Evolutionary conservation across 2,113 vertebrate genomes (phyloP), one percentile per base, ranked within the genome.

Genomic region (Sialia sialis): DNA sequence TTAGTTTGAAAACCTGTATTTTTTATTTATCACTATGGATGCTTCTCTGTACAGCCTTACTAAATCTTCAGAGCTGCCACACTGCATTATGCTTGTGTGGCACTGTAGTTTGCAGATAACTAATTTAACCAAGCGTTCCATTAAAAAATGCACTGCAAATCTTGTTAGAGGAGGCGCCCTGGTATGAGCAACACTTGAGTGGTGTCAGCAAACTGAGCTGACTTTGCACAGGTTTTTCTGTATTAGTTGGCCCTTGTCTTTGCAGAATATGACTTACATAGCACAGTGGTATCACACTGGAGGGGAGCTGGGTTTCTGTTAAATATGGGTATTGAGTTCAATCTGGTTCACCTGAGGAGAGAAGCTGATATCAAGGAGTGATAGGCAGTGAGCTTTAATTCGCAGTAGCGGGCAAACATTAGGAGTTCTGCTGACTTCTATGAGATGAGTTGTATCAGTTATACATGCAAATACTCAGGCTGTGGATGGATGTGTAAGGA

Each of bases 11-110:
- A 93, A 79, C 75, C 56, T 89, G 54, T 86, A 27, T 91, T 93
- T 86, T 95, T 94, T 91, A 93, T 95, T 94, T 95, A 93, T 91
- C 19, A 6, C 36, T 49, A 44, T 58, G 95, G 78, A 66, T 96
- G 73, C 74, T 94, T 92, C 36, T 95, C 93, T 91, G 64, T 89
- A 46, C 64, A 77, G 93, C 77, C 74, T 91, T 79, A 89, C 86
- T 96, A 86, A 92, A 89, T 75, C 93, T 74, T 27, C 92, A 78
- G 97, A 76, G 94, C 91, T 90, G 87, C 97, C 93, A 86, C 41
- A 39, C 90, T 97, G 90, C 63, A 92, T 95, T 93, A 93, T 96
- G 88, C 48, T 48, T 70, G 84, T 89, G 77, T 73, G 96, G 86
- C 74, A 60, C 39, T 91, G 69, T 16, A 81, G 79, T 76, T 93